Conservation (phyloP, 2,797 vertebrate species). For the Sebastes hubbsi region DNA sequence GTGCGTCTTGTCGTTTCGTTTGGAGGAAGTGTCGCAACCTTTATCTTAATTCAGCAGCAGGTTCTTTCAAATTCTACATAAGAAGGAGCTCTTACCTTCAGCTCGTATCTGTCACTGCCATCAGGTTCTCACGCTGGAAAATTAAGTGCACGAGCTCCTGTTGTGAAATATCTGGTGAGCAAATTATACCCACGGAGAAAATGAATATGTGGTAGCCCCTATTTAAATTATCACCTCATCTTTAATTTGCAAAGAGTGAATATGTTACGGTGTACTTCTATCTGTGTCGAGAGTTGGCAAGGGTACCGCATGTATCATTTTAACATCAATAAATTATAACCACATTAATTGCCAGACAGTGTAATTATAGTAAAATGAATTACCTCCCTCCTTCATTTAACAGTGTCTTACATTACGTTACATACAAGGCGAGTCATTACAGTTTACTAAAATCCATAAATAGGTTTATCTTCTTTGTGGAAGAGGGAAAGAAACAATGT, state of each 20-base stretch:
- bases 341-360: slow-evolving; percentile 8
- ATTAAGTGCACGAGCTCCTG: not conserved
- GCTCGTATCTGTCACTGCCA: not conserved
- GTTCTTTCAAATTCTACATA: not conserved
- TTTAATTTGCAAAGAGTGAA: slow-evolving; percentile 1
- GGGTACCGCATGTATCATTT: not conserved
- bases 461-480: not conserved
- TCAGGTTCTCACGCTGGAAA: not conserved
- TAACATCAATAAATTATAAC: slow-evolving; percentile 19
- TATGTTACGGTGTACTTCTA: not conserved
- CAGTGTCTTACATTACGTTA: not conserved
- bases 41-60: not conserved
- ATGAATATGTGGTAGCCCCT: not conserved
- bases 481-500: not conserved
- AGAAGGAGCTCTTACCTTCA: not conserved
- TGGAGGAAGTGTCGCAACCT: not conserved
- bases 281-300: not conserved
- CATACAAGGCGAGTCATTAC: not conserved
- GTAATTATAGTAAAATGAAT: slow-evolving; percentile 21
- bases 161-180: slow-evolving; percentile 15
- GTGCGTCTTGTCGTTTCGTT: not conserved
- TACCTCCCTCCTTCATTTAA: not conserved
- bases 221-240: not conserved
- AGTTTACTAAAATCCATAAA: not conserved
- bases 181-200: not conserved